A percentile compares a stretch with the other conserved stretches of the same genome.
These are phyloP conservation scores for Semaprochilodus insignis DNA, from an alignment of 2,797 vertebrate genomes.

Conservation along the genomic window DNA sequence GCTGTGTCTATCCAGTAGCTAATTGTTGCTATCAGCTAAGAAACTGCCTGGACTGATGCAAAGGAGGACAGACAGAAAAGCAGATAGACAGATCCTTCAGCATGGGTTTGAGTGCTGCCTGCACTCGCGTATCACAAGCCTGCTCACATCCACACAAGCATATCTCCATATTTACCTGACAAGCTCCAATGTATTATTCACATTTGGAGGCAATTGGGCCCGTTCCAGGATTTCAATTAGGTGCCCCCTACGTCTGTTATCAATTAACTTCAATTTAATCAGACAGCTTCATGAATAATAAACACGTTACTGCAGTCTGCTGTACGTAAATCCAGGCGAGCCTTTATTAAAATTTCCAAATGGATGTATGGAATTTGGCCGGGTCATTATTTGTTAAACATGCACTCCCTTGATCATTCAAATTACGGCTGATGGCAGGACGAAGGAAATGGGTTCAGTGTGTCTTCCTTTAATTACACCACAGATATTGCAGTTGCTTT, in stretches of 20 bases:
- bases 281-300: constrained; percentile 77
- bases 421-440: constrained; percentile 68
- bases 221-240: constrained; percentile 68
- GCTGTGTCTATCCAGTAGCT: constrained; percentile 2
- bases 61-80: neutral
- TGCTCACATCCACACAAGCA: constrained; percentile 1
- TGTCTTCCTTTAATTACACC: constrained; percentile 28
- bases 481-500: neutral
- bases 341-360: constrained; percentile 31
- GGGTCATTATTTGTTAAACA: constrained; percentile 72
- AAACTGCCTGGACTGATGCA: neutral
- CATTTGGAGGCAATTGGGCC: constrained; percentile 62
- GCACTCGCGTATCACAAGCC: neutral
- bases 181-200: constrained; percentile 44
- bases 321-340: constrained; percentile 4
- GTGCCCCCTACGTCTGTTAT: constrained; percentile 68
- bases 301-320: constrained; percentile 61
- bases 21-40: constrained; percentile 21
- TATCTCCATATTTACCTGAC: constrained; percentile 40
- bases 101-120: too few species aligned
- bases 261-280: constrained; percentile 78
- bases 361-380: constrained; percentile 61
- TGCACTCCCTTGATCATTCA: constrained; percentile 72
- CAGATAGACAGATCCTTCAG: neutral
- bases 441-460: constrained; percentile 35